Percentiles rank a stretch among this genome's conserved stretches.
Evolutionary conservation across 2,113 vertebrate genomes (phyloP).

Genomic region (Takifugu flavidus): DNA sequence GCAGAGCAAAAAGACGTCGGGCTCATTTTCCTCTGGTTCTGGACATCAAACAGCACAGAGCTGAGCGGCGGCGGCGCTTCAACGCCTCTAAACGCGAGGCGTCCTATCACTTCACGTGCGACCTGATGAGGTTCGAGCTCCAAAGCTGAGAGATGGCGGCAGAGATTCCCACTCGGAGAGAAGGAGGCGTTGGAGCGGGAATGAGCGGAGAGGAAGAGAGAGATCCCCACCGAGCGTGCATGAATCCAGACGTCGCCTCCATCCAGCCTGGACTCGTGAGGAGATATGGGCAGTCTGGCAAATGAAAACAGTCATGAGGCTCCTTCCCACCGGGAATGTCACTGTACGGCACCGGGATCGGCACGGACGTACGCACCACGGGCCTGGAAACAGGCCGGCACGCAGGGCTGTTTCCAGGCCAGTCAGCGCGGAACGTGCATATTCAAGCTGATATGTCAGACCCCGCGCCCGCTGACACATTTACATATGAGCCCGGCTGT

Average conservation of each 20-base stretch:
- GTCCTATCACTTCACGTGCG: no score
- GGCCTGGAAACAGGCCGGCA: constrained; percentile 17
- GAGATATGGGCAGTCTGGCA: constrained; percentile 42
- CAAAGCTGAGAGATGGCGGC: not conserved
- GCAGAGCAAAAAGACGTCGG: not conserved
- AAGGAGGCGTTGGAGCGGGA: not conserved
- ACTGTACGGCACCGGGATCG: constrained; percentile 49
- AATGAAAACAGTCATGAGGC: constrained; percentile 58
- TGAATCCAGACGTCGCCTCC: constrained; percentile 46
- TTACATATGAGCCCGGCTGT: constrained; percentile 59
- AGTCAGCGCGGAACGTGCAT: constrained; percentile 56
- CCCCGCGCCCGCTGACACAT: constrained; percentile 58
- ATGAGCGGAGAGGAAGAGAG: constrained; percentile 6
- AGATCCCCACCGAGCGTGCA: constrained; percentile 25
- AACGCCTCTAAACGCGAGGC: no score
- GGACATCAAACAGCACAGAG: no score
- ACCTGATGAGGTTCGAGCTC: no score
- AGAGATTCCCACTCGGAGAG: not conserved
- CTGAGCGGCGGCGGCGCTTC: no score
- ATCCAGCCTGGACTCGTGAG: constrained; percentile 28
- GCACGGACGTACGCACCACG: constrained; percentile 34
- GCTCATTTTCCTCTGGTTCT: no score
- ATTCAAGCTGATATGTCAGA: constrained; percentile 59
- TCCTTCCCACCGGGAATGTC: constrained; percentile 76
- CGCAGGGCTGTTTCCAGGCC: constrained; percentile 45